Percentiles rank a stretch among this genome's conserved stretches.
These are phyloP conservation scores for Montipora sp. DNA, from an alignment of 64 coral and sea anemone species.

Conservation along the genomic window DNA sequence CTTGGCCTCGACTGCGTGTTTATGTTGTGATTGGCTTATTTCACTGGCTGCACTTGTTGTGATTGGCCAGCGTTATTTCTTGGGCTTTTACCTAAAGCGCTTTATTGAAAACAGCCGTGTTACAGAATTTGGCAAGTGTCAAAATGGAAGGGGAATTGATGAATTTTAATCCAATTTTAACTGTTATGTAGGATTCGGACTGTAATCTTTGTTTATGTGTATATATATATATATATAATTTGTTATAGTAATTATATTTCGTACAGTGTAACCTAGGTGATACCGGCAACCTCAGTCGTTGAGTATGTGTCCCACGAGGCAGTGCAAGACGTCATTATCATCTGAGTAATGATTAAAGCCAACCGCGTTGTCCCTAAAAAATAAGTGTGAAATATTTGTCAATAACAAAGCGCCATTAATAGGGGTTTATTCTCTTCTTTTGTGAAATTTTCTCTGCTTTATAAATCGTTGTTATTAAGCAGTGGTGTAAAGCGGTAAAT, in stretches of 20 bases:
- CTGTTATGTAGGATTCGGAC: neutral
- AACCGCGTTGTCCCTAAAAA: too few relatives aligned
- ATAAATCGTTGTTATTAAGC: too few relatives aligned
- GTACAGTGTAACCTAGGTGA: neutral
- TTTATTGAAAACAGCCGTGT: neutral
- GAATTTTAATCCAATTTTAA: neutral
- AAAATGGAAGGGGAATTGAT: neutral
- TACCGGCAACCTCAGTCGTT: neutral
- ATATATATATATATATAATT: slow-evolving; percentile 11
- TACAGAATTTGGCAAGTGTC: neutral
- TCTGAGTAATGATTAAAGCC: neutral
- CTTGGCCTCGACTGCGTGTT: too few relatives aligned
- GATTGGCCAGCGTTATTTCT: too few relatives aligned
- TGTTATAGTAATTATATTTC: neutral
- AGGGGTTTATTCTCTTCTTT: too few relatives aligned
- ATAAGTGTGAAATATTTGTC: too few relatives aligned
- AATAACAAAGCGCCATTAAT: too few relatives aligned
- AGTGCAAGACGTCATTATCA: neutral
- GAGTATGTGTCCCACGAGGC: neutral
- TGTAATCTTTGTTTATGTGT: neutral
- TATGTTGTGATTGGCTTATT: too few relatives aligned
- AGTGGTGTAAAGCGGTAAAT: too few relatives aligned
- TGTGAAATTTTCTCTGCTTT: too few relatives aligned
- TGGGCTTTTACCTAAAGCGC: too few relatives aligned
- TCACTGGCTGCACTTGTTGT: too few relatives aligned